Evolutionary conservation across 2,888 invertebrate species (phyloP).

Genomic region (Iselma pallidipennis): DNA sequence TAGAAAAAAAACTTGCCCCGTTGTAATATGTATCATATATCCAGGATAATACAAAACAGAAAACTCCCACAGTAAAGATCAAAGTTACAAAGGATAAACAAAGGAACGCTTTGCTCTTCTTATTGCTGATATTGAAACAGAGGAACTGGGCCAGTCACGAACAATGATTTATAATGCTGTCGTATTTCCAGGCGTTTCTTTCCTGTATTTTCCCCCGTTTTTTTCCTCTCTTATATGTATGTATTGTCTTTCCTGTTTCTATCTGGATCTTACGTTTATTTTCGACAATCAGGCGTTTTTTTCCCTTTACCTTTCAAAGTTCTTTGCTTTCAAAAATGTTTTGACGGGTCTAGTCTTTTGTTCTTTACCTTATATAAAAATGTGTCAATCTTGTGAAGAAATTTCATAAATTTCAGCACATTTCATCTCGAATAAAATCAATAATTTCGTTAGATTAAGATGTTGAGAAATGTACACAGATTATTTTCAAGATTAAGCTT

Average conservation of each 20-base stretch:
- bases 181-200: not conserved
- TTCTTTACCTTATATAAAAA: no score
- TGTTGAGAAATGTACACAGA: not conserved
- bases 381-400: not conserved
- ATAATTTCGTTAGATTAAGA: no score
- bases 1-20: not conserved
- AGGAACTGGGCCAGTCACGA: slow-evolving; percentile 23
- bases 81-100: slow-evolving; percentile 24
- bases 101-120: slow-evolving; percentile 18
- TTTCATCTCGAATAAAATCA: not conserved
- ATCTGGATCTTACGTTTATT: not conserved
- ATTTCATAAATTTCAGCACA: not conserved
- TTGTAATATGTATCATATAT: no score
- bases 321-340: not conserved
- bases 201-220: not conserved
- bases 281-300: not conserved
- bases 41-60: slow-evolving; percentile 15
- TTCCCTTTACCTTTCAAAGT: not conserved
- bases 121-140: slow-evolving; percentile 21
- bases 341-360: not conserved
- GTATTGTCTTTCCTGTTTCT: not conserved
- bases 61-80: slow-evolving; percentile 33
- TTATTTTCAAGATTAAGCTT: not conserved
- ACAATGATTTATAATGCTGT: slow-evolving; percentile 28
- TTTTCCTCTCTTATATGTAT: not conserved